Percentiles rank a stretch among this genome's conserved stretches.
Conservation (phyloP, 2,113 vertebrate species). For the Spea multiplicata region DNA sequence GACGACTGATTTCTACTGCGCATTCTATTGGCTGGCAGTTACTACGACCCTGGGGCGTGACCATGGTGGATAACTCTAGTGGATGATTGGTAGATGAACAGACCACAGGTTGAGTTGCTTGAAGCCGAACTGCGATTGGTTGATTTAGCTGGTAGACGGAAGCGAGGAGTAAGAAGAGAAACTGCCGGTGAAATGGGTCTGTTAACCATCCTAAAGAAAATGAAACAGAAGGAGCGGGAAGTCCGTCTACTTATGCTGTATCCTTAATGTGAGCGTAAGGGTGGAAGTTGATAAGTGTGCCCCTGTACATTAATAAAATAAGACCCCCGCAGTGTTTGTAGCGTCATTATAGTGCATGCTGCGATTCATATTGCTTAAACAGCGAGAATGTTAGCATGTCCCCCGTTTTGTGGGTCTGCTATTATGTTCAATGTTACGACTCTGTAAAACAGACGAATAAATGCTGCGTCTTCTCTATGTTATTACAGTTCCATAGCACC, state of each 20-base stretch:
- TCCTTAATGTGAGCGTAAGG: constrained; percentile 57
- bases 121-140: background rate
- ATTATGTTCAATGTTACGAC: too few species aligned
- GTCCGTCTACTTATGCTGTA: constrained; percentile 90
- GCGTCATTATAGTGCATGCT: too few species aligned
- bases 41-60: background rate
- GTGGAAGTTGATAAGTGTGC: background rate
- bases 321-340: too few species aligned
- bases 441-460: too few species aligned
- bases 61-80: background rate
- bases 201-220: constrained; percentile 86
- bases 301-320: too few species aligned
- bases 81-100: background rate
- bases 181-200: constrained; percentile 72
- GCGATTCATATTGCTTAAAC: too few species aligned
- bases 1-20: background rate
- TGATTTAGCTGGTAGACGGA: background rate
- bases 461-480: too few species aligned
- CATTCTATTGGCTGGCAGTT: background rate
- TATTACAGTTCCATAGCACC: too few species aligned
- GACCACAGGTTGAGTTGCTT: background rate
- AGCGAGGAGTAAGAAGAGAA: background rate
- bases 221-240: constrained; percentile 91
- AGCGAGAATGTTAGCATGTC: too few species aligned
- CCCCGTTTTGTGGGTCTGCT: too few species aligned